Evolutionary conservation across 2,797 vertebrate species (phyloP).

Genomic region (Gobionotothen gibberifrons): DNA sequence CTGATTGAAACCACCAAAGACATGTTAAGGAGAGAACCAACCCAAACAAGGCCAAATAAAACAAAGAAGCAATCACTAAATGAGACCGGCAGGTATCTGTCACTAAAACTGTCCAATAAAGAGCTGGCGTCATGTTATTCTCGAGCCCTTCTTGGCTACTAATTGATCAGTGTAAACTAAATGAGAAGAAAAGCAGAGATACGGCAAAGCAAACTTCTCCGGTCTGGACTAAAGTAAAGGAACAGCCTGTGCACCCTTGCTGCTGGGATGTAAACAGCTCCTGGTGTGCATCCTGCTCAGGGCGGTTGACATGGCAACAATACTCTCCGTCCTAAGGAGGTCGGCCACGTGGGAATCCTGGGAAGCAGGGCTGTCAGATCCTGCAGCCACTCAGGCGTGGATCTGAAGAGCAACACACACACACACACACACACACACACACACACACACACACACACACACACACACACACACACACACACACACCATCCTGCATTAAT

Average conservation of each 20-base stretch:
- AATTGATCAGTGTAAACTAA: slow-evolving; percentile 21
- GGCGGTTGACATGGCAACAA: slow-evolving; percentile 79
- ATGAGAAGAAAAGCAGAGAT: slow-evolving; percentile 6
- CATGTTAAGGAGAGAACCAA: slow-evolving; percentile 10
- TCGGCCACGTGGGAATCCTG: slow-evolving; percentile 68
- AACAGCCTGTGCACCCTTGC: slow-evolving; percentile 51
- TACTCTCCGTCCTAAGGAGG: slow-evolving; percentile 70
- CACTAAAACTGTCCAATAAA: slow-evolving; percentile 42
- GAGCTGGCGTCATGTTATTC: slow-evolving; percentile 23
- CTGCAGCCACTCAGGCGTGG: slow-evolving; percentile 73
- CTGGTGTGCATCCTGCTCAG: slow-evolving; percentile 48
- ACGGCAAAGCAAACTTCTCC: slow-evolving; percentile 21
- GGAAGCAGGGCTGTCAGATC: slow-evolving; percentile 77
- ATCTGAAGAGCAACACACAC: slow-evolving; percentile 47
- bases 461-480: no score
- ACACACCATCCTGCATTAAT: slow-evolving; percentile 41
- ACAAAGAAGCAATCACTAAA: neutral
- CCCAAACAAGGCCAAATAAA: neutral
- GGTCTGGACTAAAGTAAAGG: slow-evolving; percentile 30
- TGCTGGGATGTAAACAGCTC: slow-evolving; percentile 29
- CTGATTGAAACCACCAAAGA: neutral
- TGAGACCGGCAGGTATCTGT: slow-evolving; percentile 36
- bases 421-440: slow-evolving; percentile 24
- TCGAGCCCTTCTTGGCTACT: neutral
- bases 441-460: slow-evolving; percentile 22